Evolutionary conservation across 2,888 invertebrate genomes (phyloP), one percentile per base, ranked within the genome.

Genomic region (Lasioglossum morio): DNA sequence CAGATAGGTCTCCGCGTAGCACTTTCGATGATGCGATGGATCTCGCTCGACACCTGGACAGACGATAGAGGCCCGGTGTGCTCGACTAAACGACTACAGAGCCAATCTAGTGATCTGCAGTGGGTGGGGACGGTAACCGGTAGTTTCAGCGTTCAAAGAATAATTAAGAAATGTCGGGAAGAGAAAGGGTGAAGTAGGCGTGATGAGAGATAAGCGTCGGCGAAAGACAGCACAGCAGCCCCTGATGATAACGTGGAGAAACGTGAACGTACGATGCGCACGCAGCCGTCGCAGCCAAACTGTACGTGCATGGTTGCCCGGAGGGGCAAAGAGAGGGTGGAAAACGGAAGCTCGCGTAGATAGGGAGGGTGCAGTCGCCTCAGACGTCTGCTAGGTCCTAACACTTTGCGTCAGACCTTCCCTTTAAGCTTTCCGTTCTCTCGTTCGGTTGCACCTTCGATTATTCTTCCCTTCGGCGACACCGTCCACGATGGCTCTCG

Each of bases 341-440:
- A 72, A 60, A 78, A 60, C 85, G 86, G 86, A 77, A 81, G 73
- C 57, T 74, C 77, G 77, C 72, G 79, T 69, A 85, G 74, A 81
- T 77, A 85, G 85, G 81, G 77, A 81, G 85, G 85, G 85, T 85
- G 85, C 85, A 85, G 85, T 85, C 85, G 85, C 85, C 79, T 81
- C 75, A 81, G 70, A 86, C 85, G 81, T 81, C 78, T 86, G 86
- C 78, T 85, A 57, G 75, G 66, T 76, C 86, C 78, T 86, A 72
- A 37, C 40, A 70, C 46, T 86, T 78, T 76, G 70, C 63, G 70
- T 69, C 77, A 75, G 79, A 80, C 81, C 82, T 81, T 81, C 87
- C 90, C 81, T 89, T 90, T 84, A 87, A 85, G 77, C 85, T 90
- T 79, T 79, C 75, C 84, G 70, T 87, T 87, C 76, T 87, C 76